Base-by-base conservation (phyloP, 2,113 vertebrate genomes). In the Maccullochella peelii region DNA sequence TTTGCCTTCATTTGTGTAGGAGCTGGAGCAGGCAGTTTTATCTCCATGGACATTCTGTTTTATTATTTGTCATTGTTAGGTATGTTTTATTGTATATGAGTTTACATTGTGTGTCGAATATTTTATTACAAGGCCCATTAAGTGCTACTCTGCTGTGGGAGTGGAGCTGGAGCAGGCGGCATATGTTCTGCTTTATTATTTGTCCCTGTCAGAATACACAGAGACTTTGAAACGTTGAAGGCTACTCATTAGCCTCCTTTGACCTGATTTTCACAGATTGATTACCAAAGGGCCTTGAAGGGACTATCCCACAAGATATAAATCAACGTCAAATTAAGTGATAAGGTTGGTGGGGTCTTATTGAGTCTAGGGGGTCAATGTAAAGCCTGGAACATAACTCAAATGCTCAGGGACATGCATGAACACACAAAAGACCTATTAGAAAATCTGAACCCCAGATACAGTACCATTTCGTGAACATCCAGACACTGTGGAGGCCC, bases 231-330 rank as follows among this genome's bases (percentile, higher is more conserved):
- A 70, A 54, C 5, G 42, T 25, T 49, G 27, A 59, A 1, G 0
- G 66, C 40, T 20, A 25, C 9, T 36, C 10, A 27, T 57, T 54
- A 47, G 58, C 49, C 9, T 18, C 8, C 3, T 61, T 52, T 21
- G 27, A 25, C 25, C 52, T 47, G 49, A 72, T 72, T 68, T 40
- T 73, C 50, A 73, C 47, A 52, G 27, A 77, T 23, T 42, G 40
- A 61, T 58, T 30, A 50, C 36, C 23, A 52, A 74, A 25, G n/a
- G 21, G 44, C 38, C 27, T 47, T 49, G 10, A 42, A 61, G 7
- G 6, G 16, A 38, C 8, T 14, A 71, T 33, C 1, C 14, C 47
- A 16, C 6, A 62, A 30, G 4, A 42, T 55, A 36, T 14, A 42
- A 79, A 58, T 59, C 40, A 69, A 38, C 21, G 1, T 25, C 3